Evolutionary conservation across 2,797 vertebrate species (phyloP), one percentile per base, ranked within the genome.

Genomic region (Melanotaenia trifasciata): DNA sequence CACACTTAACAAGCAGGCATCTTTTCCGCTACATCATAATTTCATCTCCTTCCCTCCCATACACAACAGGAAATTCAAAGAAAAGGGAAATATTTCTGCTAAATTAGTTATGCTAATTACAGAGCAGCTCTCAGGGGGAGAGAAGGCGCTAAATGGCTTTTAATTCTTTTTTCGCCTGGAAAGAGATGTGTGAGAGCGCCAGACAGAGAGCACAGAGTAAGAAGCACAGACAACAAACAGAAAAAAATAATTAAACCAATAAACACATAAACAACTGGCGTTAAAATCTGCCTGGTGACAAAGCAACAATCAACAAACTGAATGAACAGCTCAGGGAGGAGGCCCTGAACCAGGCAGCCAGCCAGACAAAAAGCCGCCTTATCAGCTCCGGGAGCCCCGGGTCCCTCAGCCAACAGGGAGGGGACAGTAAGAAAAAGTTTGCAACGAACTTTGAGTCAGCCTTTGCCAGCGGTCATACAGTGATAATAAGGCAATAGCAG

Each of bases 51-150:
- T 78, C 66, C 83, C 80, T 72, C 76, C 70, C 53, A 67, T 70
- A 36, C 70, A 83, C 84, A 84, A 82, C 82, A 59, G 81, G 83
- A 88, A 84, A 92, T 93, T 92, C 90, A 89, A 88, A 86, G 88
- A 89, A 93, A 93, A 92, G 89, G 80, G 79, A 93, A 93, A 93
- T 92, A 93, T 94, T 95, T 95, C 92, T 91, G 91, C 93, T 95
- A 92, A 95, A 95, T 95, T 95, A 94, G 93, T 93, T 92, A 93
- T 94, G 94, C 91, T 94, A 94, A 95, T 95, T 94, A 93, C 93
- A 91, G 90, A 84, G 86, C 88, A 80, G 86, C 81, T 94, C 93
- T 94, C 92, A 58, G 82, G 89, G 88, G 88, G 92, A 88, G 87
- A 83, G 86, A 77, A 72, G 67, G 83, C 77, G 74, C 90, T 94